Base-by-base conservation (phyloP, 2,113 vertebrate genomes). In the Platycercus adscitus region DNA sequence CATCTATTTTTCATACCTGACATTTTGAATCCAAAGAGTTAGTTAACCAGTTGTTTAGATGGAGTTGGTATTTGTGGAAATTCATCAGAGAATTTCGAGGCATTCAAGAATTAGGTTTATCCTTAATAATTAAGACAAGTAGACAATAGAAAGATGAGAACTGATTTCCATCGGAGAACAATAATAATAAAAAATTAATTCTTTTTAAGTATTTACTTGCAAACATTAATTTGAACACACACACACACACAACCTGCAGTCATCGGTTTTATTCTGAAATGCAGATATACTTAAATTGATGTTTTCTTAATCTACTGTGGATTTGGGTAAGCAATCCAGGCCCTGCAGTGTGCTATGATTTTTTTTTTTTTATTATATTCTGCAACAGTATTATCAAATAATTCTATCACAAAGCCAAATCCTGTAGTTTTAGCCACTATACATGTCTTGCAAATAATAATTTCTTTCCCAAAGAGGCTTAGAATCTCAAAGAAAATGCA, bases 1-100 rank as follows among this genome's bases (percentile, higher is more conserved):
- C 39, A 72, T 88, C 61, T 93, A 52, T 92, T 94, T 95, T 92
- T 93, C 78, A 78, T 87, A 75, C 3, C 41, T 94, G 95, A 70
- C 84, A 81, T 89, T 95, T 91, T 68, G 61, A 91, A 94, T 93
- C 47, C 63, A 71, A 94, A 89, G 72, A 71, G 7, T 87, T 81
- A 64, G 25, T 88, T 91, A 77, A 83, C 77, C 12, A 3, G 1
- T 72, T 80, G 21, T 81, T 89, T 89, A 81, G n/a, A 68, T 75
- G 65, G 55, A 81, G 41, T 52, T 86, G 28, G 5, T 81, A n/a
- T 75, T 83, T 92, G 53, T 43, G 13, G 44, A 93, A 76, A 77
- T 81, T 82, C 43, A 50, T 23, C 29, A 68, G 77, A 84, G 76
- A 79, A 75, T 84, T 77, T 23, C 0, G 0, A 84, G 53, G 28